Conservation (phyloP, 2,113 vertebrate genomes). For the Strix uralensis region DNA sequence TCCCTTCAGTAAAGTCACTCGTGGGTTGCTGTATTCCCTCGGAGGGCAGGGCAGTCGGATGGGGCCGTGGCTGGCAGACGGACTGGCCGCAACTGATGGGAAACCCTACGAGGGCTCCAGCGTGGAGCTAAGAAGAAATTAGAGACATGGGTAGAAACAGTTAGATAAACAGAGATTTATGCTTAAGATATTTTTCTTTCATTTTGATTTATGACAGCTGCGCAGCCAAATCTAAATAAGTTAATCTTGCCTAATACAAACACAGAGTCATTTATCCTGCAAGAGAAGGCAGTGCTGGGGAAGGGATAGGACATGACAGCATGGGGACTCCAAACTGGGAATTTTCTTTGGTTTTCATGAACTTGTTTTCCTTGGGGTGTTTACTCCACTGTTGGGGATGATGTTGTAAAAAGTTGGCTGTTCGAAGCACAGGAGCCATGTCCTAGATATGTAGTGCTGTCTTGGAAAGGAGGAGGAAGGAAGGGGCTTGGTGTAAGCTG, state of each 20-base stretch:
- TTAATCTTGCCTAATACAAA: constrained; percentile 39
- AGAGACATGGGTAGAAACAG: not conserved
- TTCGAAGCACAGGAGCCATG: fast-evolving
- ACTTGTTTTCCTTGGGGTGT: not conserved
- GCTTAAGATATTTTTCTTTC: constrained; percentile 47
- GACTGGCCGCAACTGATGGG: not conserved
- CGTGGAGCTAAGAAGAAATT: not conserved
- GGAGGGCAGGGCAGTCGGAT: not conserved
- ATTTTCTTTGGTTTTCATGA: not conserved
- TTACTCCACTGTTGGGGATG: not conserved
- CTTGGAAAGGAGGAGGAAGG: not conserved
- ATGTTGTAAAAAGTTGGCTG: not conserved
- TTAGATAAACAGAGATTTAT: constrained; percentile 45
- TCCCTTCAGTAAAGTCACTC: not conserved
- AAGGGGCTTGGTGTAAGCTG: not conserved
- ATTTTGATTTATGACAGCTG: constrained; percentile 41
- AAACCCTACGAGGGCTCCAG: not conserved
- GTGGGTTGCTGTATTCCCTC: not conserved
- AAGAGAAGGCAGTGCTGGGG: not conserved
- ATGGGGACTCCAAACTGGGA: not conserved
- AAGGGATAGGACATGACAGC: not conserved
- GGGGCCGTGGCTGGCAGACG: not conserved
- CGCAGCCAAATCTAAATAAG: not conserved
- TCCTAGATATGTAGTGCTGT: not conserved
- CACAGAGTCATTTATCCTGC: fast-evolving